Evolutionary conservation across 2,113 vertebrate genomes (phyloP).

Genomic region (Upupa epops): DNA sequence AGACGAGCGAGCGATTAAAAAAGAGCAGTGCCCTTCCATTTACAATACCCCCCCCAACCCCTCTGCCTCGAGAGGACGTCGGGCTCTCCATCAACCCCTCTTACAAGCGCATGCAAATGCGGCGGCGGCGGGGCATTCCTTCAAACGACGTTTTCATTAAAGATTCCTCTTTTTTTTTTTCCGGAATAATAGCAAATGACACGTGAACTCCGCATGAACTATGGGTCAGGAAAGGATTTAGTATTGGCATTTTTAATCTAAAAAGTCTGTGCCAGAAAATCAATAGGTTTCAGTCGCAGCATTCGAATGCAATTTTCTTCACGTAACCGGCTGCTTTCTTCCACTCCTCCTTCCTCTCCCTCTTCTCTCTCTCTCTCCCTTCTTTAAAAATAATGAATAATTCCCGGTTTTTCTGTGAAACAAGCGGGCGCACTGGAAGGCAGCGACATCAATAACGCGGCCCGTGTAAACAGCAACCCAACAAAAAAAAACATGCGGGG

Average conservation of each 20-base stretch:
- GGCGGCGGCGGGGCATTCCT: conserved; percentile 70
- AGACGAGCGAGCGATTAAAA: conserved; percentile 67
- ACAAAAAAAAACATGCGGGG: conserved; percentile 88
- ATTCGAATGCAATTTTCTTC: conserved; percentile 84
- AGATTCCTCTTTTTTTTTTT: conserved; percentile 84
- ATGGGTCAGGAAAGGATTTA: conserved; percentile 90
- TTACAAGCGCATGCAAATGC: conserved; percentile 80
- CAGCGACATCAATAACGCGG: conserved; percentile 86
- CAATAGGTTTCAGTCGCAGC: conserved; percentile 89
- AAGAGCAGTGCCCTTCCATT: conserved; percentile 68
- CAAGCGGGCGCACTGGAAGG: conserved; percentile 81
- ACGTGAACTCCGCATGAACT: conserved; percentile 96
- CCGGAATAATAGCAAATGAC: conserved; percentile 96
- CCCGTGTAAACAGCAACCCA: conserved; percentile 89
- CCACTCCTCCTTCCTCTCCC: conserved; percentile 68
- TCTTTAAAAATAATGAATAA: conserved; percentile 81
- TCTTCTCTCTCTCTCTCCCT: conserved; percentile 33
- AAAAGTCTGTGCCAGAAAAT: conserved; percentile 92
- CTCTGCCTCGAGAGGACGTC: conserved; percentile 15
- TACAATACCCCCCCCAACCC: conserved; percentile 48
- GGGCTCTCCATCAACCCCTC: conserved; percentile 71
- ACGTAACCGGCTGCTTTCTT: conserved; percentile 78
- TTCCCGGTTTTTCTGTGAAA: conserved; percentile 84
- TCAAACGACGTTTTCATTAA: conserved; percentile 88
- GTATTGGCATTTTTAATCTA: conserved; percentile 98